Conservation (phyloP, 1,140 invertebrate species). For the Drosophila parabipectinata region DNA sequence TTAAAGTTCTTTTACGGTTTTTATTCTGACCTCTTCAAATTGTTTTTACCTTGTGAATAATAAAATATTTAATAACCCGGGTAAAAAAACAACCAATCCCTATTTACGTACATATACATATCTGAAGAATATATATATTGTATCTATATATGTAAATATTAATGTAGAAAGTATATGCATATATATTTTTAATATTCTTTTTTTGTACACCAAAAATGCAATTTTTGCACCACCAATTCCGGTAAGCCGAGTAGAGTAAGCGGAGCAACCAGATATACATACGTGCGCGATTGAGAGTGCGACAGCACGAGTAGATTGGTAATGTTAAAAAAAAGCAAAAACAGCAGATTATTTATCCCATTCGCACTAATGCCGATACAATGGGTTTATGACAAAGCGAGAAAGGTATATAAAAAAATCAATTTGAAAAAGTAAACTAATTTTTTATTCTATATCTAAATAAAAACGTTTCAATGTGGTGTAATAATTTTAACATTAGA, state of each 20-base stretch:
- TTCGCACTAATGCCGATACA: constrained; percentile 58
- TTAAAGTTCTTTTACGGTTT: no score
- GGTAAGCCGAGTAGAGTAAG: constrained; percentile 58
- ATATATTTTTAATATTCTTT: constrained; percentile 61
- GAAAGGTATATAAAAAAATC: constrained; percentile 70
- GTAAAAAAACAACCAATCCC: not conserved
- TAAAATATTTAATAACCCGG: no score
- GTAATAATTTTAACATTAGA: no score
- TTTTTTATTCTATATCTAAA: not conserved
- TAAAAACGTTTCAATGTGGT: not conserved
- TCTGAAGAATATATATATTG: not conserved
- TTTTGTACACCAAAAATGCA: constrained; percentile 84
- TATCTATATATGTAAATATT: not conserved
- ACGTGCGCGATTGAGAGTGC: constrained; percentile 43
- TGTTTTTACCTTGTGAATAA: no score
- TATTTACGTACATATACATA: not conserved
- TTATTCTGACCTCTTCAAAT: no score
- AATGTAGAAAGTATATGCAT: not conserved
- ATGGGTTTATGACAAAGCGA: constrained; percentile 43
- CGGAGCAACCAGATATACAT: constrained; percentile 54
- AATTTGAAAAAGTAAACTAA: constrained; percentile 66
- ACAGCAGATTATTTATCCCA: constrained; percentile 63
- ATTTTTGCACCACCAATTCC: constrained; percentile 80
- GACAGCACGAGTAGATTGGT: constrained; percentile 56
- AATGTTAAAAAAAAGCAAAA: constrained; percentile 37